phyloP scores from a whole-genome alignment of 2,888 invertebrate genomes.

The Acrocera orbiculus region DNA sequence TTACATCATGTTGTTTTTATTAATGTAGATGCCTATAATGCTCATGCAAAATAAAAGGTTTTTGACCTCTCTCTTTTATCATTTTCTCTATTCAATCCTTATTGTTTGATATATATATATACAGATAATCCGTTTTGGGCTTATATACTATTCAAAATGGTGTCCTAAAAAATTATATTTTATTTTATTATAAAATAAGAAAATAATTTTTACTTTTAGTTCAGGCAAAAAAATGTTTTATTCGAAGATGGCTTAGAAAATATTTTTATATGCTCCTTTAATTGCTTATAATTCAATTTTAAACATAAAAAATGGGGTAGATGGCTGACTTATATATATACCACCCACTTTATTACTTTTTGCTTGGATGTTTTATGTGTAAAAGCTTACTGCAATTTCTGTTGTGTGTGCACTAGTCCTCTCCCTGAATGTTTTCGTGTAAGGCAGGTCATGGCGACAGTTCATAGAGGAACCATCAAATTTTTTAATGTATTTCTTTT shows the following conservation, averaged over 20 bases:
- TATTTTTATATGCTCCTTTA: no score
- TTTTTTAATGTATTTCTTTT: no score
- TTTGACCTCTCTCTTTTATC: constrained; percentile 10
- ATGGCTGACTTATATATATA: not conserved
- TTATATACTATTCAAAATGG: no score
- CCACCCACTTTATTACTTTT: not conserved
- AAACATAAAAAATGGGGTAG: constrained; percentile 2
- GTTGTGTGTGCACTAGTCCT: constrained; percentile 24
- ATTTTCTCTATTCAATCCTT: no score
- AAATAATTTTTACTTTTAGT: no score
- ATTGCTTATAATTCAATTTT: not conserved
- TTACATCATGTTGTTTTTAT: constrained; percentile 6
- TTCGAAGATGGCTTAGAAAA: no score
- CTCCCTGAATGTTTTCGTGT: constrained; percentile 32
- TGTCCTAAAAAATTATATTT: no score
- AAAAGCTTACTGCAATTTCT: constrained; percentile 11
- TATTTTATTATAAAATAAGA: no score
- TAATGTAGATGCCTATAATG: constrained; percentile 9
- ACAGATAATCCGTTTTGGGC: no score
- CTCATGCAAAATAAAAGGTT: constrained; percentile 6
- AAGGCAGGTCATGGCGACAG: constrained; percentile 31
- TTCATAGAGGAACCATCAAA: not conserved
- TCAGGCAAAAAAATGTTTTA: no score
- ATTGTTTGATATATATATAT: no score
- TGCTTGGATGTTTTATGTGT: constrained; percentile 4